Conservation (phyloP, 2,113 vertebrate genomes). For the Plecturocebus donacophilus region DNA sequence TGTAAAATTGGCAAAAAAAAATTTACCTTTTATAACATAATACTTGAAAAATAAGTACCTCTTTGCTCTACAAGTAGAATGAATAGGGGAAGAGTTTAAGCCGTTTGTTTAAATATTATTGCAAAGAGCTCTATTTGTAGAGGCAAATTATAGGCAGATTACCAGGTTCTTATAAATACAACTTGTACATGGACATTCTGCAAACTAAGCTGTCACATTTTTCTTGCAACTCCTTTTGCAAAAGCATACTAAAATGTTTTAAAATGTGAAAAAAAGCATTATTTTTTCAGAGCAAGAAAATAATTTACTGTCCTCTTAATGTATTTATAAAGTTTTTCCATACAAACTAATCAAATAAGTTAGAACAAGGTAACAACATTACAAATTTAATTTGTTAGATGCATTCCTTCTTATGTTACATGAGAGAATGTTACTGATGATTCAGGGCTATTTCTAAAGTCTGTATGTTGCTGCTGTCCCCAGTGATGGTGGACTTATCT, state of each 20-base stretch:
- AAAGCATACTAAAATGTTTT: constrained; percentile 80
- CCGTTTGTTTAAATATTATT: constrained; percentile 87
- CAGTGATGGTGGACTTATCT: constrained; percentile 73
- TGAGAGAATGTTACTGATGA: constrained; percentile 50
- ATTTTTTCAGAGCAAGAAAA: constrained; percentile 87
- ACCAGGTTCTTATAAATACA: constrained; percentile 87
- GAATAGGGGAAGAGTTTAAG: constrained; percentile 83
- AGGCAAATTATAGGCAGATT: constrained; percentile 84
- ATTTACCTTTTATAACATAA: constrained; percentile 87
- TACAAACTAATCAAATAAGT: constrained; percentile 84
- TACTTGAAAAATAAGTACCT: constrained; percentile 92
- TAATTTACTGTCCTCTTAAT: constrained; percentile 83
- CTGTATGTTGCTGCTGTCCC: constrained; percentile 87
- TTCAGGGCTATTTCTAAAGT: constrained; percentile 74
- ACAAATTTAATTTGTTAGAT: constrained; percentile 71
- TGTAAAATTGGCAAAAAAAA: constrained; percentile 87
- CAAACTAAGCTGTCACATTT: constrained; percentile 77
- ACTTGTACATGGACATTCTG: constrained; percentile 82
- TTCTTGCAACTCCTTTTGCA: constrained; percentile 80
- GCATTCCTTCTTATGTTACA: constrained; percentile 39
- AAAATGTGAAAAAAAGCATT: constrained; percentile 82
- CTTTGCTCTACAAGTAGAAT: constrained; percentile 85
- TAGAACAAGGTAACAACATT: constrained; percentile 77
- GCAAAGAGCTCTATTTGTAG: constrained; percentile 85
- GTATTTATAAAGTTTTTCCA: constrained; percentile 86